Conservation (phyloP, 2,113 vertebrate species). For the Pollachius pollachius region DNA sequence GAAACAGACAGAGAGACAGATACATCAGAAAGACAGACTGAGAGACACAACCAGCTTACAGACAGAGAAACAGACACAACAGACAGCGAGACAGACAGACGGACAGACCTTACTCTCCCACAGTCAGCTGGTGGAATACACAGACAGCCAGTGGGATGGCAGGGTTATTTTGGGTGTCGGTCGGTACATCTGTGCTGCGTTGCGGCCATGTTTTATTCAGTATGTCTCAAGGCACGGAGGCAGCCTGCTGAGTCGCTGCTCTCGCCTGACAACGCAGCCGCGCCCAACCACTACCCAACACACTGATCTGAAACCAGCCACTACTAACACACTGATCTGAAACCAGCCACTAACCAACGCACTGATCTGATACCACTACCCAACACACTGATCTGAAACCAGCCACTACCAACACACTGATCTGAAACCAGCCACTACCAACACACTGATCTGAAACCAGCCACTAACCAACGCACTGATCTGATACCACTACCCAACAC, state of each 20-base stretch:
- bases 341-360: too few species aligned
- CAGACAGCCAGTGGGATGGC: background rate
- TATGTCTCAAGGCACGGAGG: constrained; percentile 40
- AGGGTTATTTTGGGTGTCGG: constrained; percentile 52
- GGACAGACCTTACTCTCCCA: background rate
- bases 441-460: too few species aligned
- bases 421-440: too few species aligned
- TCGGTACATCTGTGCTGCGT: constrained; percentile 30
- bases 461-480: too few species aligned
- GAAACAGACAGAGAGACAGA: too few species aligned
- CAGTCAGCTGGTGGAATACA: background rate
- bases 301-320: constrained; percentile 27
- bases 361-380: too few species aligned
- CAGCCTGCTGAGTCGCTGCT: background rate
- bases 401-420: too few species aligned
- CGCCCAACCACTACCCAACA: constrained; percentile 29
- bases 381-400: too few species aligned
- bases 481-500: too few species aligned
- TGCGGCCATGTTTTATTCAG: constrained; percentile 56
- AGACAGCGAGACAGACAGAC: constrained; percentile 20
- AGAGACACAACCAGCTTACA: too few species aligned
- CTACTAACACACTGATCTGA: too few species aligned
- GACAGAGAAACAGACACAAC: constrained; percentile 9
- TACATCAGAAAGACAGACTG: background rate
- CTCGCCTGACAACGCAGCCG: too few species aligned